Percentiles rank a stretch among this genome's conserved stretches.
Conservation (phyloP, 2,113 vertebrate genomes). For the Lates calcarifer region DNA sequence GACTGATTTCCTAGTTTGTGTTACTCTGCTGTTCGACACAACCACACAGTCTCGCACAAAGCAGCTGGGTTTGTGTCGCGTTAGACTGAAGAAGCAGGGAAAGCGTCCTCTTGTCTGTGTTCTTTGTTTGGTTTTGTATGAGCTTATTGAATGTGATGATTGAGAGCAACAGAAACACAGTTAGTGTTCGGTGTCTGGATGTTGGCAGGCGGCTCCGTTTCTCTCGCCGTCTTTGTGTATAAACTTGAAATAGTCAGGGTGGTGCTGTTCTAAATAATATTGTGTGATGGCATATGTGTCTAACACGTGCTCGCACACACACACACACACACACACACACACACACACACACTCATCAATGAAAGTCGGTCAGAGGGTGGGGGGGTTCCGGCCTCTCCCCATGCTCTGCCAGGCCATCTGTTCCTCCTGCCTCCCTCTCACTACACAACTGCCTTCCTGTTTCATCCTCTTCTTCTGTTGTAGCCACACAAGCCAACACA, state of each 20-base stretch:
- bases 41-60: background rate
- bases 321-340: slow-evolving; percentile 20
- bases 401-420: slow-evolving; percentile 78
- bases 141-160: slow-evolving; percentile 3
- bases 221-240: slow-evolving; percentile 24
- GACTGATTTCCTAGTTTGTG: too few relatives aligned
- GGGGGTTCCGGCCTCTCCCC: slow-evolving; percentile 73
- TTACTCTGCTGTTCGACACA: background rate
- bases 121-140: slow-evolving; percentile 25
- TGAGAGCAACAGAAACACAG: background rate
- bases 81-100: background rate
- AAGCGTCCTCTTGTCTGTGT: background rate
- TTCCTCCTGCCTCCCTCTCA: slow-evolving; percentile 69
- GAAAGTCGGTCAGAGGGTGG: slow-evolving; percentile 73
- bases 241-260: slow-evolving; percentile 52
- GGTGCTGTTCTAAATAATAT: slow-evolving; percentile 58
- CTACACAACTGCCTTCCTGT: slow-evolving; percentile 74
- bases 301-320: slow-evolving; percentile 40
- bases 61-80: slow-evolving; percentile 26
- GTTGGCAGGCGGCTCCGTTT: slow-evolving; percentile 12
- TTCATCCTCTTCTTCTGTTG: slow-evolving; percentile 68
- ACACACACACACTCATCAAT: slow-evolving; percentile 62
- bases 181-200: background rate
- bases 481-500: slow-evolving; percentile 1
- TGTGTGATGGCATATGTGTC: slow-evolving; percentile 64